Evolutionary conservation across 2,797 vertebrate species (phyloP).

Genomic region (Choloepus didactylus): DNA sequence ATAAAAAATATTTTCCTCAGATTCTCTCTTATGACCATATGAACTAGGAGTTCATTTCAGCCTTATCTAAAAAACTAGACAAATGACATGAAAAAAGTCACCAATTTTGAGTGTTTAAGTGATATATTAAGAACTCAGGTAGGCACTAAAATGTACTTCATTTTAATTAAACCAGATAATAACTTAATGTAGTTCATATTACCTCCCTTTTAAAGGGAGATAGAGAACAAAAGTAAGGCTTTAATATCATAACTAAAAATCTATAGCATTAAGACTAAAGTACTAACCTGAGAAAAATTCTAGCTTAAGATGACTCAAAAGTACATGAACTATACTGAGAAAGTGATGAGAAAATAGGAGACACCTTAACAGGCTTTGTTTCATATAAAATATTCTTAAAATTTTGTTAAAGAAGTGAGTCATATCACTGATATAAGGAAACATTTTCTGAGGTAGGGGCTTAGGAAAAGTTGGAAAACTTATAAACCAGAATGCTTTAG

Average conservation of each 20-base stretch:
- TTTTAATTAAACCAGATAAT: slow-evolving; percentile 40
- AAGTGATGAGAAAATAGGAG: slow-evolving; percentile 19
- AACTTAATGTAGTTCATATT: not conserved
- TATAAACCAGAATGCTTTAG: slow-evolving; percentile 44
- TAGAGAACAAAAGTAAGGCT: not conserved
- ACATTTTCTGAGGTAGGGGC: slow-evolving; percentile 16
- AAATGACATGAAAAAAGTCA: not conserved
- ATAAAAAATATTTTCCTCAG: not conserved
- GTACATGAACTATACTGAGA: not conserved
- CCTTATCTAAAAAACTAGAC: not conserved
- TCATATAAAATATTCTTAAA: slow-evolving; percentile 33
- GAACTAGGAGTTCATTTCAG: not conserved
- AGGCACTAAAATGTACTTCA: not conserved
- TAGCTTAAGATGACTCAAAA: not conserved
- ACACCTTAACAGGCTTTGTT: not conserved
- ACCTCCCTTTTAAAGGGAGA: not conserved
- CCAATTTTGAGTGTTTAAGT: not conserved
- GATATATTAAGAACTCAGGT: not conserved
- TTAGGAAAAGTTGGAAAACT: slow-evolving; percentile 45
- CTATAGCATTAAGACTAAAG: not conserved
- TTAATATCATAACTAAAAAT: not conserved
- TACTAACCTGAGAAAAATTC: slow-evolving; percentile 42
- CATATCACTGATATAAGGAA: slow-evolving; percentile 29
- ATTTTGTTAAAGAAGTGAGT: not conserved
- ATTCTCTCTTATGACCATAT: not conserved